Percentiles rank a stretch among this genome's conserved stretches.
Evolutionary conservation across 2,888 invertebrate species (phyloP).

Genomic region (Perdita meconis): DNA sequence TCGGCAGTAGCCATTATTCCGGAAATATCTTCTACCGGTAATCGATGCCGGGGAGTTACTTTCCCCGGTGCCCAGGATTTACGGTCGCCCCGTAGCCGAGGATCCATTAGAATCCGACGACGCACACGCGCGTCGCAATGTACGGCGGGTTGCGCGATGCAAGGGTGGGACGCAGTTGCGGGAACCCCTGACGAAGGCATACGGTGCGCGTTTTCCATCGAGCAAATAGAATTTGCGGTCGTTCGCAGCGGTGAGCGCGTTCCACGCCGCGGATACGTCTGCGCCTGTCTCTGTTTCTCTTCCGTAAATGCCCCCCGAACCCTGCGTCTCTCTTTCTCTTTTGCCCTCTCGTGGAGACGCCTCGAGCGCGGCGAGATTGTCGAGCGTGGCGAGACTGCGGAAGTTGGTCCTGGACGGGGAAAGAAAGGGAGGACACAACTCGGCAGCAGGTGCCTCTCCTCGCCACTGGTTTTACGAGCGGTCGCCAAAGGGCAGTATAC

Average conservation of each 20-base stretch:
- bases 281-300: not conserved
- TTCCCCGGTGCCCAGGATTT: conserved; percentile 55
- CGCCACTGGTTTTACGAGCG: conserved; percentile 76
- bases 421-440: conserved; percentile 3
- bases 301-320: not conserved
- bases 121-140: conserved; percentile 21
- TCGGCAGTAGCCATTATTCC: conserved; percentile 53
- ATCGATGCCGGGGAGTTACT: conserved; percentile 45
- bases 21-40: conserved; percentile 48
- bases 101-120: conserved; percentile 73
- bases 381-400: not conserved
- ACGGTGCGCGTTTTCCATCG: conserved; percentile 76
- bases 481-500: conserved; percentile 80
- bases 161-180: conserved; percentile 55
- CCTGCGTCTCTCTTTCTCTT: not conserved
- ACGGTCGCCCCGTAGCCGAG: conserved; percentile 55
- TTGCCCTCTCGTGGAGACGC: not conserved
- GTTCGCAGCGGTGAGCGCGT: conserved; percentile 30
- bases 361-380: not conserved
- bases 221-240: conserved; percentile 81
- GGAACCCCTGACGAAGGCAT: conserved; percentile 65
- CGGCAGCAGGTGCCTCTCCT: conserved; percentile 70
- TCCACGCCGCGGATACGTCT: conserved; percentile 34
- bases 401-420: not conserved
- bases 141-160: conserved; percentile 24